A percentile compares a stretch with the other conserved stretches of the same genome.
These are phyloP conservation scores for Chrysoperla carnea DNA, from an alignment of 1,140 invertebrate species.

Conservation along the genomic window DNA sequence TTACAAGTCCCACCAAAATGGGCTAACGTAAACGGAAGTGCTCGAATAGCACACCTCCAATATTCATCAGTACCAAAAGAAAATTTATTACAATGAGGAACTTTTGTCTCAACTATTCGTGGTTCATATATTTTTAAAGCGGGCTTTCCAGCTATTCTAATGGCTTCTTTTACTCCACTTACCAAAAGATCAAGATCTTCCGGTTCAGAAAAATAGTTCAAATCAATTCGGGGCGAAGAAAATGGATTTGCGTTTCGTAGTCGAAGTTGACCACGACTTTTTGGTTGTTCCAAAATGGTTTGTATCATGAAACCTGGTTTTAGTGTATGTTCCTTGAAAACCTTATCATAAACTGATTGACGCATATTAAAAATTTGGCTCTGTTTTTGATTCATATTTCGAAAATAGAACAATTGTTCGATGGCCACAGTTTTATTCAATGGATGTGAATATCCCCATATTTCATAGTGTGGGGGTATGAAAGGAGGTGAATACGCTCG, in stretches of 20 bases:
- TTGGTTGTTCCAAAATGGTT: conserved; percentile 39
- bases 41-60: conserved; percentile 33
- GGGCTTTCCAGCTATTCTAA: conserved; percentile 15
- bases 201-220: conserved; percentile 19
- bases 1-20: conserved; percentile 35
- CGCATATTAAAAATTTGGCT: no score
- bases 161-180: conserved; percentile 18
- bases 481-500: neutral
- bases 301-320: conserved; percentile 63
- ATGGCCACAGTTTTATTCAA: neutral
- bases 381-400: neutral
- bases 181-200: conserved; percentile 21
- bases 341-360: conserved; percentile 33
- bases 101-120: conserved; percentile 16
- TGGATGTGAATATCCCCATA: neutral
- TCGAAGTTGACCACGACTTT: conserved; percentile 19
- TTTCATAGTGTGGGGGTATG: neutral
- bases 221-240: conserved; percentile 20
- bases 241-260: conserved; percentile 18
- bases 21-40: conserved; percentile 29
- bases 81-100: conserved; percentile 35
- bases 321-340: conserved; percentile 50
- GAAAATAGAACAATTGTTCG: neutral
- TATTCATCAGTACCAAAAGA: conserved; percentile 26
- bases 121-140: conserved; percentile 18